phyloP scores from a whole-genome alignment of 1,140 invertebrate species.

The Bombus pyrosoma region DNA sequence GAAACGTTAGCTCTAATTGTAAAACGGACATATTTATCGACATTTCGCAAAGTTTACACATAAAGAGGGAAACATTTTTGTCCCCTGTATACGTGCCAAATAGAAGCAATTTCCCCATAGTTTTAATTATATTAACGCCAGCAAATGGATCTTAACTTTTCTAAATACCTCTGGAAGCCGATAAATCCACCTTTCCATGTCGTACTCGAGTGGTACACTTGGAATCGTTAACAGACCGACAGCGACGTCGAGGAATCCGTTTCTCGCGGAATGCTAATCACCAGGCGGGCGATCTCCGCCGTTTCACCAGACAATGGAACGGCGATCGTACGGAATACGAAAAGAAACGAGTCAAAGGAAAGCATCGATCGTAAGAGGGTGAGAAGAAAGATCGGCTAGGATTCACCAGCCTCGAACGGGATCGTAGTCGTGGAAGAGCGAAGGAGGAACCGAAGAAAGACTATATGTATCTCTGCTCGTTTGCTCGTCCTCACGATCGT shows the following conservation, averaged over 20 bases:
- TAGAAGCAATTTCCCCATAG: neutral
- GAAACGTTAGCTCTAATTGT: too few species aligned
- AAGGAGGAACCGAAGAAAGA: constrained; percentile 26
- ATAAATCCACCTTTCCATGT: constrained; percentile 14
- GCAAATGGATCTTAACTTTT: neutral
- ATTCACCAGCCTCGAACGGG: constrained; percentile 17
- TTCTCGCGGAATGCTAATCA: constrained; percentile 58
- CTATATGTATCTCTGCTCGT: neutral
- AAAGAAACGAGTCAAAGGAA: constrained; percentile 39
- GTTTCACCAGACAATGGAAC: constrained; percentile 54
- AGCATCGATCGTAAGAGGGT: constrained; percentile 6
- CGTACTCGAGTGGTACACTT: constrained; percentile 20
- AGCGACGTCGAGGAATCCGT: constrained; percentile 42
- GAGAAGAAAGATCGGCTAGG: constrained; percentile 35
- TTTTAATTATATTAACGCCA: too few species aligned
- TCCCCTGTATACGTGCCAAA: neutral
- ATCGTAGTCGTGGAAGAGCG: neutral
- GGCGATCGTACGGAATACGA: constrained; percentile 48
- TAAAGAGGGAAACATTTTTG: too few species aligned
- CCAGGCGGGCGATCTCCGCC: constrained; percentile 12
- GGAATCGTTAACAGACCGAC: constrained; percentile 41
- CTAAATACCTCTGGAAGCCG: neutral
- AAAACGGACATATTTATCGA: too few species aligned
- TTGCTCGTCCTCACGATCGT: neutral
- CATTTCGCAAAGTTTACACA: too few species aligned